These are phyloP conservation scores for Leucoraja ocellata DNA, from an alignment of 2,797 vertebrate species.

Conservation along the genomic window DNA sequence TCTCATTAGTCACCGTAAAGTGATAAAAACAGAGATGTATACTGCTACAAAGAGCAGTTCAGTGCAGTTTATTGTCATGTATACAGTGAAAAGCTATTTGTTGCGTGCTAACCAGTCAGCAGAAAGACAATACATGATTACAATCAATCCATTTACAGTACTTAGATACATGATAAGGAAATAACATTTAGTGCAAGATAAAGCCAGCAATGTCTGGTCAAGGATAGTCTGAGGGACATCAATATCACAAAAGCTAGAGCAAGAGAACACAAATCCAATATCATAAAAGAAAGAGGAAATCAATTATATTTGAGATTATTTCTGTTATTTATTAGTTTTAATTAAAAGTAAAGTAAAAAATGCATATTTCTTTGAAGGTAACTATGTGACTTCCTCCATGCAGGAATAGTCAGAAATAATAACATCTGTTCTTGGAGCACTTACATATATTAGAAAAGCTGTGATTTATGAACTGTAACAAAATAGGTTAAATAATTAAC, in stretches of 20 bases:
- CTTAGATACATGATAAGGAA: no score
- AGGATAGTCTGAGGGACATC: no score
- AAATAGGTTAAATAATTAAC: not conserved
- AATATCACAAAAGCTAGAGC: no score
- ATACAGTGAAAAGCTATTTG: no score
- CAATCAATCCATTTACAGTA: no score
- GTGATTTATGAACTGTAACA: not conserved
- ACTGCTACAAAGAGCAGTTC: no score
- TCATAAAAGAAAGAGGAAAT: not conserved
- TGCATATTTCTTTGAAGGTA: no score
- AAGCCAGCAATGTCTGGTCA: no score
- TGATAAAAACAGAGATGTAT: not conserved
- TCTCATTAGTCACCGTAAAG: not conserved
- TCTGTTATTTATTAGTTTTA: not conserved
- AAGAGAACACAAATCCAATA: not conserved
- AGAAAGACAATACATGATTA: no score
- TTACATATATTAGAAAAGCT: not conserved
- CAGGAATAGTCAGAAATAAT: not conserved
- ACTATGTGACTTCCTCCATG: not conserved
- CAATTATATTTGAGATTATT: not conserved
- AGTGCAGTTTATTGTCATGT: no score
- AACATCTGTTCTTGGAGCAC: not conserved
- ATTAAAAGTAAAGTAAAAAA: not conserved
- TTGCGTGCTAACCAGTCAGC: no score
- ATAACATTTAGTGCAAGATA: no score